Conservation (phyloP, 2,888 invertebrate species). For the Reticulitermes lucifugus region DNA sequence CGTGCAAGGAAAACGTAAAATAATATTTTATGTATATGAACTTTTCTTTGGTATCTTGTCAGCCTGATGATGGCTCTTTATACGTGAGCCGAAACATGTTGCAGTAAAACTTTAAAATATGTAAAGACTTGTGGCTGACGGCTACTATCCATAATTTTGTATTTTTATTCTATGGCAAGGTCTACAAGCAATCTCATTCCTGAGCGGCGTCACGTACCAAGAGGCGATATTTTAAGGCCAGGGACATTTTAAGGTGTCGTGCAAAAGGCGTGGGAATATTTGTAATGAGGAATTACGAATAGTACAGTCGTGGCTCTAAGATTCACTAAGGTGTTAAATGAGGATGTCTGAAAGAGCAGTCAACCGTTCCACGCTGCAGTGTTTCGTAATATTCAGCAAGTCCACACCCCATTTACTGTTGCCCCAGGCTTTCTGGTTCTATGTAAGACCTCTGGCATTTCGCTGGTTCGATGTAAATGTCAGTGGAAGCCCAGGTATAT, state of each 20-base stretch:
- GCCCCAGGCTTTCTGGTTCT: neutral
- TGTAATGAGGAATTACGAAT: neutral
- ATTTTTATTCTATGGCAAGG: neutral
- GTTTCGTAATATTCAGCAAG: neutral
- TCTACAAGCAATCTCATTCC: neutral
- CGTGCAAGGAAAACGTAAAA: too few relatives aligned
- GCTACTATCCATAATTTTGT: too few relatives aligned
- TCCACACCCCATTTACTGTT: neutral
- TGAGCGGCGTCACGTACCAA: neutral
- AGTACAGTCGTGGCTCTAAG: too few relatives aligned
- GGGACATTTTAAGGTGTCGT: neutral
- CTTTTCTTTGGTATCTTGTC: too few relatives aligned
- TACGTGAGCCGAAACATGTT: too few relatives aligned
- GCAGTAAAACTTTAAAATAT: too few relatives aligned
- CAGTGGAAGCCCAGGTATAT: neutral
- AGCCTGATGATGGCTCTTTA: too few relatives aligned
- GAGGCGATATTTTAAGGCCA: neutral
- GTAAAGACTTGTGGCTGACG: too few relatives aligned
- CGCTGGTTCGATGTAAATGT: neutral
- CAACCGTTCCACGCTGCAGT: neutral
- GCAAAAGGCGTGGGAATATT: neutral
- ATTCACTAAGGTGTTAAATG: neutral
- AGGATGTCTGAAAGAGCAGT: neutral
- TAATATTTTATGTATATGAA: too few relatives aligned
- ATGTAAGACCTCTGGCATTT: neutral